Percentiles rank a stretch among this genome's conserved stretches.
phyloP scores from a whole-genome alignment of 2,113 vertebrate species.

The Cavia porcellus region DNA sequence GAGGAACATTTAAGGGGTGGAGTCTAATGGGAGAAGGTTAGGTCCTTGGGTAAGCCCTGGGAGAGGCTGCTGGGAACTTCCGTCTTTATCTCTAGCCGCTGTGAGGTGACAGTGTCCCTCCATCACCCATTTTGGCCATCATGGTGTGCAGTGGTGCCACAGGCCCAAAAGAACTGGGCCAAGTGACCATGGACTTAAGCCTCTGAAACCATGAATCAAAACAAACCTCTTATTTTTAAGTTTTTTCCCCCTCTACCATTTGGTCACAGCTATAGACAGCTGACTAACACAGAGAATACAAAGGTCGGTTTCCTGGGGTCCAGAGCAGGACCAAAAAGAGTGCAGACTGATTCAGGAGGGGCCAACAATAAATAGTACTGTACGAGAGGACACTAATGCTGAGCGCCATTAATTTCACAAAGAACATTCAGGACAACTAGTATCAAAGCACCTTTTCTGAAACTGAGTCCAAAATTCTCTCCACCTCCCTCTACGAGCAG shows the following conservation, averaged over 20 bases:
- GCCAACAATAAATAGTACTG: not conserved
- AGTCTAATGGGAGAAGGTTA: not conserved
- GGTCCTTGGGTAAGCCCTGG: not conserved
- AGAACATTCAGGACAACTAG: not conserved
- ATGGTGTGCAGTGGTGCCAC: not conserved
- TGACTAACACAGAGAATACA: not conserved
- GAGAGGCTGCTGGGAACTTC: not conserved
- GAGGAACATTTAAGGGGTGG: not conserved
- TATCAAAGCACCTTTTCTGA: not conserved
- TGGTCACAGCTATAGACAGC: not conserved
- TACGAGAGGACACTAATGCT: not conserved
- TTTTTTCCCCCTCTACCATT: not conserved
- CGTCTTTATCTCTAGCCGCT: too few species aligned
- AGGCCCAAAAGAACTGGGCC: not conserved
- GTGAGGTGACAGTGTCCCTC: too few species aligned
- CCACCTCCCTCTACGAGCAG: not conserved
- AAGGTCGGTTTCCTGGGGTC: not conserved
- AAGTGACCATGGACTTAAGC: not conserved
- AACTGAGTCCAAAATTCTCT: not conserved
- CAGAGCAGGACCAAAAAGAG: not conserved
- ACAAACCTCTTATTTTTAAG: not conserved
- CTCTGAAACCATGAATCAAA: not conserved
- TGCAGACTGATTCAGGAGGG: not conserved
- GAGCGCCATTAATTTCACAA: not conserved
- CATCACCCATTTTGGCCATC: not conserved